Evolutionary conservation across 2,797 vertebrate genomes (phyloP).

Genomic region (Pantherophis vulpinus): DNA sequence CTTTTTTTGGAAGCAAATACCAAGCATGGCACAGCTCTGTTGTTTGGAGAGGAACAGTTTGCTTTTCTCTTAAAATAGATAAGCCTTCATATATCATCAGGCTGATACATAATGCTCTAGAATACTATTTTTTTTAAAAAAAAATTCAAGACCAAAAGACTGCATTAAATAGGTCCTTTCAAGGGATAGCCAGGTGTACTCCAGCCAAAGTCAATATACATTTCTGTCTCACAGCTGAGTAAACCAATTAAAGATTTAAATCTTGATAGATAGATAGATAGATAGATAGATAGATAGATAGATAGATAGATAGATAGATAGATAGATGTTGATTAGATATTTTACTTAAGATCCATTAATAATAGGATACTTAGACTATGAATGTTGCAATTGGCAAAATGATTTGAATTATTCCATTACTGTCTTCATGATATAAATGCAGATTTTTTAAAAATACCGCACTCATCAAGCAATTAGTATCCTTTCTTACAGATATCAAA

Average conservation of each 20-base stretch:
- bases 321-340: conserved; percentile 16
- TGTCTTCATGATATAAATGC: conserved; percentile 37
- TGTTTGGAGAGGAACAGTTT: conserved; percentile 27
- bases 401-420: conserved; percentile 48
- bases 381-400: conserved; percentile 60
- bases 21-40: background rate
- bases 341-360: conserved; percentile 64
- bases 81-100: background rate
- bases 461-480: conserved; percentile 59
- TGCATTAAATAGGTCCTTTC: conserved; percentile 5
- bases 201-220: conserved; percentile 35
- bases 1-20: background rate
- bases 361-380: conserved; percentile 63
- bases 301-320: too few relatives aligned
- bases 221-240: conserved; percentile 40
- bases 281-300: too few relatives aligned
- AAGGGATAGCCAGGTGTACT: background rate
- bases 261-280: too few relatives aligned
- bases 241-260: conserved; percentile 30
- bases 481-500: conserved; percentile 40
- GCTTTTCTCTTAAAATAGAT: conserved; percentile 18
- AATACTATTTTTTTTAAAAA: background rate
- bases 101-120: background rate
- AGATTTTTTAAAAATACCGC: conserved; percentile 41
- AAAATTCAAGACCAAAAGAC: accelerated